phyloP scores from a whole-genome alignment of 2,797 vertebrate genomes.

The Pelodytes ibericus region DNA sequence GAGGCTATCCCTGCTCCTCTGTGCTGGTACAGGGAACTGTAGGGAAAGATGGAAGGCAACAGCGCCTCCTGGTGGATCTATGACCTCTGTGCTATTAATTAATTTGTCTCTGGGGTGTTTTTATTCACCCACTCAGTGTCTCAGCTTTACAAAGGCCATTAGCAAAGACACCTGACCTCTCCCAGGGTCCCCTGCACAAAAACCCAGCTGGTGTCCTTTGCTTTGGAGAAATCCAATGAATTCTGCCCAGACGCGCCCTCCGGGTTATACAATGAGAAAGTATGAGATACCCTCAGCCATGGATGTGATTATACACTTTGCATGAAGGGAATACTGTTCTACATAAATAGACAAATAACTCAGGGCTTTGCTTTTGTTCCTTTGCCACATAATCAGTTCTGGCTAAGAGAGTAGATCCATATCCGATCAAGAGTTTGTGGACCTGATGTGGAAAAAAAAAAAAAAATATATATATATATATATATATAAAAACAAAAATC shows the following conservation, averaged over 20 bases:
- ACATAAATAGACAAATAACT: too few species aligned
- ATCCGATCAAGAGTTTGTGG: too few species aligned
- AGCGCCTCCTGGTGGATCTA: conserved; percentile 41
- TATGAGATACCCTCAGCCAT: neutral
- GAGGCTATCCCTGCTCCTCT: conserved; percentile 42
- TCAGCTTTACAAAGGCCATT: conserved; percentile 31
- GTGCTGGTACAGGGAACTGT: conserved; percentile 56
- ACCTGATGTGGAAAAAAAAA: too few species aligned
- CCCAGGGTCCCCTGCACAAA: conserved; percentile 30
- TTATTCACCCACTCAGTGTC: conserved; percentile 4
- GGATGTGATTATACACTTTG: too few species aligned
- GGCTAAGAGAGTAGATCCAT: too few species aligned
- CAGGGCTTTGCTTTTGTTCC: too few species aligned
- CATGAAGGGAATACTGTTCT: too few species aligned
- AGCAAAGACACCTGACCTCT: conserved; percentile 46
- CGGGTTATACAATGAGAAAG: neutral
- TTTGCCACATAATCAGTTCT: too few species aligned
- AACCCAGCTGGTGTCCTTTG: conserved; percentile 12
- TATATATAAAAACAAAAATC: too few species aligned
- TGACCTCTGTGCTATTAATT: neutral
- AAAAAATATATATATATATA: too few species aligned
- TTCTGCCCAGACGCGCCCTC: neutral
- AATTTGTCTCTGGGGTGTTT: conserved; percentile 24
- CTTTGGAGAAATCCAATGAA: neutral
- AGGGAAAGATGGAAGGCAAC: conserved; percentile 39